Conservation (phyloP, 1,140 invertebrate genomes). For the silkworm (Bombyx mori) region ASM3026992v2 NC_085119.1:9598501-9599000, state of each 20-base stretch:
- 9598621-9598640: constrained; percentile 60
- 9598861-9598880: not conserved
- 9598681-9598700: constrained; percentile 24
- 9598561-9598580: constrained; percentile 50
- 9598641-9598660: constrained; percentile 55
- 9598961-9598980: too few relatives aligned
- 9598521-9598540: constrained; percentile 63
- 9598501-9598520: constrained; percentile 55
- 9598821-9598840: not conserved
- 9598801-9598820: not conserved
- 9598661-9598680: constrained; percentile 48
- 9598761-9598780: not conserved
- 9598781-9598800: constrained; percentile 1
- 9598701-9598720: constrained; percentile 38
- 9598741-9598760: too few relatives aligned
- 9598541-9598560: constrained; percentile 58
- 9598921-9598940: too few relatives aligned
- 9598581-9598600: constrained; percentile 63
- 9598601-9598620: constrained; percentile 53
- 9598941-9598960: too few relatives aligned
- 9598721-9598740: constrained; percentile 36
- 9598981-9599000: too few relatives aligned
- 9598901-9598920: too few relatives aligned
- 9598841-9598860: not conserved
- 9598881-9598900: too few relatives aligned